Evolutionary conservation across 2,888 invertebrate genomes (phyloP).

Genomic region (Rhagonycha lutea): DNA sequence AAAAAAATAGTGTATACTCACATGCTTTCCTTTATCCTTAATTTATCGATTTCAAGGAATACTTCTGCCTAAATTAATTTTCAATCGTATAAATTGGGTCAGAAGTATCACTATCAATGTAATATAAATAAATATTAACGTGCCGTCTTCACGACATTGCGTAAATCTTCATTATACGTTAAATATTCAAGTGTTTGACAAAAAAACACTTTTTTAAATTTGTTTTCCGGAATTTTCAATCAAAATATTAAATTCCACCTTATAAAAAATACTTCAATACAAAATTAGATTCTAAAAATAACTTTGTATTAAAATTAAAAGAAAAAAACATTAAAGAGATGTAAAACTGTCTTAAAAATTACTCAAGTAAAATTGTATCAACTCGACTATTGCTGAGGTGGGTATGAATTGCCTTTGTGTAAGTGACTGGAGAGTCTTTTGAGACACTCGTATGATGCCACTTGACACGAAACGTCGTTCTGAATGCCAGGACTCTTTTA

Average conservation of each 20-base stretch:
- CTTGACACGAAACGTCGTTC: conserved; percentile 16
- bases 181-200: no score
- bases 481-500: neutral
- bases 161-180: neutral
- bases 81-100: neutral
- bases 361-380: neutral
- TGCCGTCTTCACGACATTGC: neutral
- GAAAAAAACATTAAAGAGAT: neutral
- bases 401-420: conserved; percentile 16
- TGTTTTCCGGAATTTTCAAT: no score
- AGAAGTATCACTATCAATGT: no score
- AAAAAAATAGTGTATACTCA: neutral
- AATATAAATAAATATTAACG: no score
- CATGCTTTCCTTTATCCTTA: neutral
- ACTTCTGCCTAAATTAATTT: no score
- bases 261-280: neutral
- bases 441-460: conserved; percentile 12
- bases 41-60: no score
- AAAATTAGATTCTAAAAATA: neutral
- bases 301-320: neutral
- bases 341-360: neutral
- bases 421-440: conserved; percentile 18
- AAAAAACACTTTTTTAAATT: no score
- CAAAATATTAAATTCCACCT: no score
- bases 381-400: conserved; percentile 4